Evolutionary conservation across 2,113 vertebrate species (phyloP).

Genomic region (Mirounga angustirostris): DNA sequence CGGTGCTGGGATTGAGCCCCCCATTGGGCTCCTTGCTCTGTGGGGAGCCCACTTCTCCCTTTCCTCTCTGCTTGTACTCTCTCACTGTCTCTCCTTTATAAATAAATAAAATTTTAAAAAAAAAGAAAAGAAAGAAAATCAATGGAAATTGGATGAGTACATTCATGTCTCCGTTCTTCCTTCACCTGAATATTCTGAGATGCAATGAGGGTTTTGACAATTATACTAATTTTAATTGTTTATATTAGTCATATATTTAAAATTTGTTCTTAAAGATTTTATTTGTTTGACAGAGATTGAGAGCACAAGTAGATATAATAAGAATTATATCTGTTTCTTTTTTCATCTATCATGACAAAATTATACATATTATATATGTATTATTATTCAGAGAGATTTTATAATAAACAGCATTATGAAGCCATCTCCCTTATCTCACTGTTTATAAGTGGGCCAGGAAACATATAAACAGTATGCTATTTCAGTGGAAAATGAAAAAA

Average conservation of each 20-base stretch:
- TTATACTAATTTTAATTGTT: background rate
- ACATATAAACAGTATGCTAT: background rate
- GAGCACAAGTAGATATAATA: background rate
- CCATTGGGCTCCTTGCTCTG: no score
- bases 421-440: background rate
- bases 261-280: background rate
- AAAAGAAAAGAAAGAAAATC: background rate
- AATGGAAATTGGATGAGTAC: background rate
- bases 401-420: background rate
- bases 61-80: no score
- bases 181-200: background rate
- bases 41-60: no score
- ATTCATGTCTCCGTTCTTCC: background rate
- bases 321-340: background rate
- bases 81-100: no score
- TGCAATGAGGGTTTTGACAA: background rate
- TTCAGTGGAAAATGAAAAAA: background rate
- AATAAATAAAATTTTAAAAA: no score
- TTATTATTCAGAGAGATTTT: background rate
- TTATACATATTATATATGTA: background rate
- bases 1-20: no score
- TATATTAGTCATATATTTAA: background rate
- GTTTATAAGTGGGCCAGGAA: background rate
- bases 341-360: background rate
- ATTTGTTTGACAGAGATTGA: background rate